These are phyloP conservation scores for Oncorhynchus kisutch DNA, from an alignment of 2,113 vertebrate genomes.

Conservation along the genomic window DNA sequence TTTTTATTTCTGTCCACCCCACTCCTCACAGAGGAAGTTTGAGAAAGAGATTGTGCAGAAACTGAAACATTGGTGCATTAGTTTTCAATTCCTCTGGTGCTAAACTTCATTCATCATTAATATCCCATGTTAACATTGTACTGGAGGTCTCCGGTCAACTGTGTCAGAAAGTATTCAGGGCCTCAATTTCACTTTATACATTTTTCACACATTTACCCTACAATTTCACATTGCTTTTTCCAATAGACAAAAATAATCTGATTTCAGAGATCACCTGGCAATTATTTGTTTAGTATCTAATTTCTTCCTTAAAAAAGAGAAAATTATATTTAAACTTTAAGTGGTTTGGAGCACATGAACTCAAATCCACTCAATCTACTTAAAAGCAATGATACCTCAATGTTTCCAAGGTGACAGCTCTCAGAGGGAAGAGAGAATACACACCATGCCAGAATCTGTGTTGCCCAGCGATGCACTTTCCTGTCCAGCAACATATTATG, in stretches of 20 bases:
- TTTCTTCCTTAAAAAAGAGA: too few species aligned
- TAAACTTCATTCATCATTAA: not conserved
- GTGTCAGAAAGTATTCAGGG: not conserved
- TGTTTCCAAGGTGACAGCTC: constrained; percentile 3
- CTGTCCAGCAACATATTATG: not conserved
- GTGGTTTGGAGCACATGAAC: not conserved
- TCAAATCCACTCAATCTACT: not conserved
- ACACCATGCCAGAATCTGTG: not conserved
- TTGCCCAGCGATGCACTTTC: too few species aligned
- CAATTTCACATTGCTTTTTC: too few species aligned
- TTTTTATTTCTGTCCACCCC: not conserved
- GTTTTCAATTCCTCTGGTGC: not conserved
- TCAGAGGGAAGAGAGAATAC: not conserved
- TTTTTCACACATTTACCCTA: constrained; percentile 6
- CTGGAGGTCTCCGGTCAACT: not conserved
- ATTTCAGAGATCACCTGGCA: too few species aligned
- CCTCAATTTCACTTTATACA: not conserved
- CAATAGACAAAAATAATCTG: constrained; percentile 2
- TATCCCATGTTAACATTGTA: not conserved
- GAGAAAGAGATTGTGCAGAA: not conserved
- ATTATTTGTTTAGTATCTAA: too few species aligned
- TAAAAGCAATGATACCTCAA: not conserved
- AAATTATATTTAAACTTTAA: too few species aligned
- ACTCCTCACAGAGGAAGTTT: not conserved
- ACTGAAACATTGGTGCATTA: not conserved